Evolutionary conservation across 2,113 vertebrate genomes (phyloP), one percentile per base, ranked within the genome.

Genomic region (Salvator merianae): DNA sequence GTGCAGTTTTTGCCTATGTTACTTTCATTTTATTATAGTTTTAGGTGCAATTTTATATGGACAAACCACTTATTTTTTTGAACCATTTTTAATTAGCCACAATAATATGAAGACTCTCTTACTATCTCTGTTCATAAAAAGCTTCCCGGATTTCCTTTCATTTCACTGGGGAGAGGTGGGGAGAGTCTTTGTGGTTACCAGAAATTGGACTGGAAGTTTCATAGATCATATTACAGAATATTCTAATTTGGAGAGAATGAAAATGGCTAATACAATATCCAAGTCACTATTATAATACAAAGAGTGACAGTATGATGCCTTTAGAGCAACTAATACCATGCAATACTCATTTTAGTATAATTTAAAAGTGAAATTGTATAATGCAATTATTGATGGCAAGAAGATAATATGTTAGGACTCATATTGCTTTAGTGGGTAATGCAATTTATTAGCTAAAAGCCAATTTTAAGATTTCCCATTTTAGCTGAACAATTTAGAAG

Each of bases 381-480:
- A 87, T 63, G 10, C 12, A 47, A 74, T 90, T 92, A 86, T 83
- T 83, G 81, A 87, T 32, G 53, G 86, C 59, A 87, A 82, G 76
- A 69, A 81, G 77, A 65, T 75, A 50, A 79, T 82, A 13, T 2
- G 0, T 43, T 22, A 24, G 86, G 65, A 76, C 75, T 88, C n/a
- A 30, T 72, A 10, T 89, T 87, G 66, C 79, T 30, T 62, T 79
- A 87, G 28, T 72, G 47, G 28, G 66, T 69, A 78, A 88, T 77
- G 84, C 47, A 63, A 77, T 77, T 77, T 65, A 32, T 74, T 81
- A 88, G 43, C 59, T 84, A 55, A 77, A 84, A 84, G 40, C 18
- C 5, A 32, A 59, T 72, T 69, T 83, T 82, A 53, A 80, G 65
- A 76, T 85, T 74, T 76, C 77, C 70, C 55, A 66, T 72, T 86